phyloP scores from a whole-genome alignment of 2,113 vertebrate species.

The western clawed frog (Xenopus tropicalis) region UCB_Xtro_10.0 CM004445.2:48476001-48476500 shows the following conservation, averaged over 20 bases:
- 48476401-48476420: too few relatives aligned
- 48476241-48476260: conserved; percentile 98
- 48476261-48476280: conserved; percentile 95
- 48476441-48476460: too few relatives aligned
- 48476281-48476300: conserved; percentile 80
- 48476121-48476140: conserved; percentile 75
- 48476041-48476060: conserved; percentile 82
- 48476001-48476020: conserved; percentile 74
- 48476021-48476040: conserved; percentile 76
- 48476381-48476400: too few relatives aligned
- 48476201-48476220: conserved; percentile 90
- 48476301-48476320: not conserved
- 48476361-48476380: too few relatives aligned
- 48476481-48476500: too few relatives aligned
- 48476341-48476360: too few relatives aligned
- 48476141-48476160: conserved; percentile 68
- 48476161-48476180: conserved; percentile 76
- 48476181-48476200: conserved; percentile 68
- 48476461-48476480: too few relatives aligned
- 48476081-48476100: conserved; percentile 80
- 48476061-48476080: conserved; percentile 84
- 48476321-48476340: too few relatives aligned
- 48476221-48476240: conserved; percentile 96
- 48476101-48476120: conserved; percentile 78
- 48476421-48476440: too few relatives aligned